Percentiles rank a stretch among this genome's conserved stretches.
phyloP scores from a whole-genome alignment of 2,888 invertebrate species.

The Eupithecia pulchellata region DNA sequence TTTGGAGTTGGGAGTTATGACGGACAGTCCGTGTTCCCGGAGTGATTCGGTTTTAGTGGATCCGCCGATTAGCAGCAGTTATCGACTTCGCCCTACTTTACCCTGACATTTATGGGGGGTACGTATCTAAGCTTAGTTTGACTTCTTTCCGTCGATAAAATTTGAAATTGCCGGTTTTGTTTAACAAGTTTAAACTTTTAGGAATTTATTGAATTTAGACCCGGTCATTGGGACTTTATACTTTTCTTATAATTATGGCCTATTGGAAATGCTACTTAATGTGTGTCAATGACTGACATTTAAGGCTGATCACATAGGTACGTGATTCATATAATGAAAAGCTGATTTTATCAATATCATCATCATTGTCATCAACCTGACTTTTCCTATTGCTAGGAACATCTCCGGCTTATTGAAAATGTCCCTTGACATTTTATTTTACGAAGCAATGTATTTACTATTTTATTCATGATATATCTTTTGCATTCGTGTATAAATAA shows the following conservation, averaged over 20 bases:
- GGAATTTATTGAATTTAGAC: constrained; percentile 7
- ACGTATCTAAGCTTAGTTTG: constrained; percentile 16
- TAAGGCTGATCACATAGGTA: not conserved
- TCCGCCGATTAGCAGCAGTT: constrained; percentile 62
- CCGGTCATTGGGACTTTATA: not conserved
- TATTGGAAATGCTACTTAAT: not conserved
- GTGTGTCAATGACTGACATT: not conserved
- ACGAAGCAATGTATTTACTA: no score
- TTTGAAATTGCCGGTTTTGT: constrained; percentile 2
- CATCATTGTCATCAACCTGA: not conserved
- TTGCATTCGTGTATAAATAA: no score
- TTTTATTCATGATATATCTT: no score
- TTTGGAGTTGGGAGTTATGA: constrained; percentile 83
- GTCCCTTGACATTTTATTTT: no score
- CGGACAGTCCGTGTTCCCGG: constrained; percentile 57
- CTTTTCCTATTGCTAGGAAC: not conserved
- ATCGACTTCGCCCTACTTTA: constrained; percentile 69
- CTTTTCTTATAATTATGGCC: not conserved
- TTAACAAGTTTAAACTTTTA: constrained; percentile 11
- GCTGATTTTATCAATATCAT: not conserved
- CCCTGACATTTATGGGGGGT: constrained; percentile 62
- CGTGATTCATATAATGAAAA: not conserved
- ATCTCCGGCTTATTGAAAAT: not conserved
- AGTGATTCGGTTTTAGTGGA: constrained; percentile 66
- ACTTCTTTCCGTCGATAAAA: constrained; percentile 12